These are phyloP conservation scores for Xestia xanthographa DNA, from an alignment of 2,888 invertebrate species.

Conservation along the genomic window DNA sequence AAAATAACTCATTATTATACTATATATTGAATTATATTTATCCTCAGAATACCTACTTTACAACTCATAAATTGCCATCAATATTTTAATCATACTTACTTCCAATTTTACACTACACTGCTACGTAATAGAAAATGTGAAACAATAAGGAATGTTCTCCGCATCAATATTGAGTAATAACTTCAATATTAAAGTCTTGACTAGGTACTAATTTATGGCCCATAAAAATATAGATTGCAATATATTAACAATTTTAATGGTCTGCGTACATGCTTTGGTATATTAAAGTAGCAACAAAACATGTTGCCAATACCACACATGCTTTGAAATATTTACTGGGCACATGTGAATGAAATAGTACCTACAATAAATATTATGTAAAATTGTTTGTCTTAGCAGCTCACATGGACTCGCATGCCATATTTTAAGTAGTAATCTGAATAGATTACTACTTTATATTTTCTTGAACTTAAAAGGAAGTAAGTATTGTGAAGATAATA, in stretches of 20 bases:
- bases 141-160: neutral
- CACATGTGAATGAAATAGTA: neutral
- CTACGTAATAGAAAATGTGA: neutral
- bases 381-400: neutral
- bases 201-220: constrained; percentile 33
- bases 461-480: neutral
- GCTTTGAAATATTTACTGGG: constrained; percentile 8
- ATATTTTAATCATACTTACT: neutral
- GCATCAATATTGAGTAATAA: neutral
- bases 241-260: constrained; percentile 39
- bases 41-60: neutral
- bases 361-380: too few species aligned
- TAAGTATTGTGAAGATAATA: neutral
- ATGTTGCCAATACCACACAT: neutral
- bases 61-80: neutral
- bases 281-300: constrained; percentile 5
- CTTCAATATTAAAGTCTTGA: constrained; percentile 19
- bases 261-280: constrained; percentile 15
- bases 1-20: neutral
- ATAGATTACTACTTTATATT: neutral
- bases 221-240: constrained; percentile 38
- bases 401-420: neutral
- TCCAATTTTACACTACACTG: constrained; percentile 1
- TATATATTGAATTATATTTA: neutral
- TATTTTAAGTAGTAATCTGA: neutral